These are phyloP conservation scores for Sula dactylatra DNA, from an alignment of 2,113 vertebrate genomes.

Conservation along the genomic window DNA sequence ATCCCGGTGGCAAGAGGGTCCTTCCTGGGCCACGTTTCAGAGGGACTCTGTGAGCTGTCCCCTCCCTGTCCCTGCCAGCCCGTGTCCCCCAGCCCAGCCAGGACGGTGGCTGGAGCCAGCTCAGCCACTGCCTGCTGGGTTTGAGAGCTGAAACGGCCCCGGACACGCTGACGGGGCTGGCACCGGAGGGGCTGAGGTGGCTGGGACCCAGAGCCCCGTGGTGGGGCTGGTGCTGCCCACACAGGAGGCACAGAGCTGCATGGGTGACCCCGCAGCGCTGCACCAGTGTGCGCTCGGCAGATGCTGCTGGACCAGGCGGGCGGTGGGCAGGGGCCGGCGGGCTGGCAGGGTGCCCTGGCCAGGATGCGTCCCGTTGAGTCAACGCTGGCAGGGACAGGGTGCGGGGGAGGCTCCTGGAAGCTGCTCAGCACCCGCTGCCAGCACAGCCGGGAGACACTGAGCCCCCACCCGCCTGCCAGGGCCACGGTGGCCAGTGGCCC, in stretches of 20 bases:
- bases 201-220: rapidly evolving
- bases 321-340: neutral
- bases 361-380: slow-evolving; percentile 1
- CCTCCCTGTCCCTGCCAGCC: neutral
- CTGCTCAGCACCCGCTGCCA: rapidly evolving
- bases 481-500: rapidly evolving
- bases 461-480: neutral
- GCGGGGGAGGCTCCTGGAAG: neutral
- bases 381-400: neutral
- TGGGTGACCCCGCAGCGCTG: neutral
- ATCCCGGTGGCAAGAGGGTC: neutral
- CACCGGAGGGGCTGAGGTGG: rapidly evolving
- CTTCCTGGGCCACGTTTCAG: neutral
- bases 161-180: neutral
- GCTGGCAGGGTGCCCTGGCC: slow-evolving; percentile 25
- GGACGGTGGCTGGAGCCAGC: neutral
- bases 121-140: neutral
- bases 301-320: neutral
- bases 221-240: neutral
- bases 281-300: rapidly evolving
- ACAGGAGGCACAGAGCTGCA: rapidly evolving
- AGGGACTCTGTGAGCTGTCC: neutral
- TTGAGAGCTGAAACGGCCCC: rapidly evolving
- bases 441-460: rapidly evolving
- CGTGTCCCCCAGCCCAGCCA: rapidly evolving